Conservation (phyloP, 2,888 invertebrate genomes). For the Parnassius apollo region DNA sequence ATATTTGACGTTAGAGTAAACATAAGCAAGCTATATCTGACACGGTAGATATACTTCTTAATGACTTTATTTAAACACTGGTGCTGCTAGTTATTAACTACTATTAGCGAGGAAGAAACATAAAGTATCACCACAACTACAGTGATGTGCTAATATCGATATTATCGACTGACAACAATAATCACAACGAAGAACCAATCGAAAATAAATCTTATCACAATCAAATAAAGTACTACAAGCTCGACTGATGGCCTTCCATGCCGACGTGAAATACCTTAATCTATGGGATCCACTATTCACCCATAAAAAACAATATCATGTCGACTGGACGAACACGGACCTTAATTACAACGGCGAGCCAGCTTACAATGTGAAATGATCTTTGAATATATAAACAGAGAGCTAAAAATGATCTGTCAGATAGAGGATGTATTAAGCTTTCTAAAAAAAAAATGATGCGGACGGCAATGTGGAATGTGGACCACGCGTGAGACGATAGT, state of each 20-base stretch:
- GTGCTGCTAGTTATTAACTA: no score
- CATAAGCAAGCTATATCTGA: no score
- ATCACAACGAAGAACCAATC: slow-evolving; percentile 1
- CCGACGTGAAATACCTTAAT: slow-evolving; percentile 57
- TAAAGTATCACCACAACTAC: no score
- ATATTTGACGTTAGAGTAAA: no score
- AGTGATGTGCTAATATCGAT: not conserved
- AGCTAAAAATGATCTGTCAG: slow-evolving; percentile 34
- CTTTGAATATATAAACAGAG: slow-evolving; percentile 32
- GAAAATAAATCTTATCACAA: slow-evolving; percentile 1
- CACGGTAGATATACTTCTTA: no score
- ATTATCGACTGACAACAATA: slow-evolving; percentile 10
- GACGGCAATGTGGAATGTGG: slow-evolving; percentile 70
- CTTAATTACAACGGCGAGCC: slow-evolving; percentile 63
- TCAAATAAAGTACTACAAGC: slow-evolving; percentile 2
- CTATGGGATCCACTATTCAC: slow-evolving; percentile 69
- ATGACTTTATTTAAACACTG: no score
- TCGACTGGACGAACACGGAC: slow-evolving; percentile 60
- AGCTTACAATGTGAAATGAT: slow-evolving; percentile 31
- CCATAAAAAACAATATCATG: slow-evolving; percentile 77
- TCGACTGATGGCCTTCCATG: not conserved
- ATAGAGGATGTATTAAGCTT: slow-evolving; percentile 58
- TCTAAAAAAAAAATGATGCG: slow-evolving; percentile 71
- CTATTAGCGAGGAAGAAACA: no score
- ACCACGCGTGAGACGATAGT: slow-evolving; percentile 53